phyloP scores from a whole-genome alignment of 2,888 invertebrate genomes.

The Junonia oenone region DNA sequence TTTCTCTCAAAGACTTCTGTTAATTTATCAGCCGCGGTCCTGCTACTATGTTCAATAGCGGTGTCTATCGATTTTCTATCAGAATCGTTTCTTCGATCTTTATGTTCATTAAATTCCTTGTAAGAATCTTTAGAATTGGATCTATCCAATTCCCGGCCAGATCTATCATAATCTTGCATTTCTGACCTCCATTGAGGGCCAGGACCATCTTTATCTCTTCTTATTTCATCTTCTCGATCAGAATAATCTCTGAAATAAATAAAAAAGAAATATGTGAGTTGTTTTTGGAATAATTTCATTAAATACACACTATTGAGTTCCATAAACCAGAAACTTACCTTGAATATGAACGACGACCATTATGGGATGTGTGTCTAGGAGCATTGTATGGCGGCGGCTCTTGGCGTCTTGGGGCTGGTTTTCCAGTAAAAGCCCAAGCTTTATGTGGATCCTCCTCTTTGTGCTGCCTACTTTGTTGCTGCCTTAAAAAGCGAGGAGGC shows the following conservation, averaged over 20 bases:
- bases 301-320: no score
- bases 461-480: conserved; percentile 80
- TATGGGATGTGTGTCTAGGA: conserved; percentile 60
- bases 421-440: conserved; percentile 65
- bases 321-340: conserved; percentile 44
- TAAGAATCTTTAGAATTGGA: conserved; percentile 74
- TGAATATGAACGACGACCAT: conserved; percentile 68
- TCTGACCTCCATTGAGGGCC: conserved; percentile 72
- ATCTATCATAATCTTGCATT: conserved; percentile 72
- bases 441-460: conserved; percentile 61
- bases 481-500: conserved; percentile 91
- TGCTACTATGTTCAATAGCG: conserved; percentile 53
- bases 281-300: no score
- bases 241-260: conserved; percentile 65
- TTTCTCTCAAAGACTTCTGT: conserved; percentile 74
- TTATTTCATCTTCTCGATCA: conserved; percentile 69
- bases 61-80: conserved; percentile 62
- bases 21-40: conserved; percentile 70
- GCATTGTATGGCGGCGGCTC: conserved; percentile 63
- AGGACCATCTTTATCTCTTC: conserved; percentile 64
- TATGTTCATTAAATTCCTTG: conserved; percentile 71
- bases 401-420: conserved; percentile 59
- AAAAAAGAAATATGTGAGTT: conserved; percentile 8
- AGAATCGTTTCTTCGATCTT: conserved; percentile 71
- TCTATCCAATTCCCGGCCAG: conserved; percentile 63